Base-by-base conservation (phyloP, 2,888 invertebrate genomes). In the Stramonita haemastoma region DNA sequence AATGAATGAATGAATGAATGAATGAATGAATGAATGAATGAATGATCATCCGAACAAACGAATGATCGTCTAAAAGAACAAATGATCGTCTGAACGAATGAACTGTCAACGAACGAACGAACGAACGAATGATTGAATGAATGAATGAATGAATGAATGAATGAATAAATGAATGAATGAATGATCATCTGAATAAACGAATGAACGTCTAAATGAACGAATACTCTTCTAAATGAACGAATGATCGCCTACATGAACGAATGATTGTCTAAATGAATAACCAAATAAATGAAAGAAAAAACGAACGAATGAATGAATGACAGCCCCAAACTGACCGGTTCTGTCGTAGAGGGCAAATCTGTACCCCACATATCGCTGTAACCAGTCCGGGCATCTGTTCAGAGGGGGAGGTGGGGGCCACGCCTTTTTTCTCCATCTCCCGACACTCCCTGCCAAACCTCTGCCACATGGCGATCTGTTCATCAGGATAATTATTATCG, bases 341-440 rank as follows among this genome's bases (percentile, higher is more conserved):
- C 96, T 91, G 90, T 96, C 95, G 46, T 93, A 93, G 0, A 96
- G 92, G 87, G 95, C 93, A 87, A 96, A 96, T 87, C 95, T 95
- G 91, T 95, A 95, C 89, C 94, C 93, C 29, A 95, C 93, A 89
- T 96, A 96, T 79, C 94, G 92, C 56, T 95, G 93, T 26, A 96
- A 90, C 96, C 96, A 96, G 13, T 88, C 92, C 0, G 96, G 96
- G 96, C 0, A 96, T 90, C 32, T 91, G 92, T 36, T 81, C 81
- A 26, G 22, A 32, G 32, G 32, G 11, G 2, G 60, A 15, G 22
- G 89, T 90, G 2, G 91, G 90, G 1, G 86, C 91, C 32, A 90
- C 90, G n/a, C 92, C 91, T 79, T 92, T 91, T 26, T 89, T 89
- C 29, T 90, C 89, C 90, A 93, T 91, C 60, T 92, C 89, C 46